Percentiles rank a stretch among this genome's conserved stretches.
phyloP scores from a whole-genome alignment of 1,140 invertebrate species.

The Drosophila orosa region DNA sequence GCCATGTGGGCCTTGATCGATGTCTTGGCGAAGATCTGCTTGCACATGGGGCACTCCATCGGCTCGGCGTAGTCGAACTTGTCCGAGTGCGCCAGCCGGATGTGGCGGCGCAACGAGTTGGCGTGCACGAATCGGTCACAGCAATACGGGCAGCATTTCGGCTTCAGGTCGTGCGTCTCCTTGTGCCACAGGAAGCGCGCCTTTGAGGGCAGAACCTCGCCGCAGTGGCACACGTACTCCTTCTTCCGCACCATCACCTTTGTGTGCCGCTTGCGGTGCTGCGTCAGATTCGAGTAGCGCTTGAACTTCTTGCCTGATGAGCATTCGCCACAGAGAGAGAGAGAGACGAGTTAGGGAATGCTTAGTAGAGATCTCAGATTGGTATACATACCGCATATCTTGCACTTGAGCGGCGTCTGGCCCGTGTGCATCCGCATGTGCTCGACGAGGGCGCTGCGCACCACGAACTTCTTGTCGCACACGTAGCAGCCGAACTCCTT shows the following conservation, averaged over 20 bases:
- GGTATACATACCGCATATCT: constrained; percentile 87
- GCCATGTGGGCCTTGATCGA: constrained; percentile 92
- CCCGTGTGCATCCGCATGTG: constrained; percentile 93
- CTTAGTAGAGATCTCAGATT: too few relatives aligned
- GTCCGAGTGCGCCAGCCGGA: constrained; percentile 91
- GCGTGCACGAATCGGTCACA: constrained; percentile 93
- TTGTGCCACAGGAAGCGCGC: constrained; percentile 93
- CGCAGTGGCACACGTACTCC: constrained; percentile 92
- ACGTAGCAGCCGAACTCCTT: constrained; percentile 87
- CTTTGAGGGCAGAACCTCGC: constrained; percentile 91
- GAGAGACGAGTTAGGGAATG: not conserved
- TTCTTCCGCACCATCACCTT: constrained; percentile 89
- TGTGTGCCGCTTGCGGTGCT: constrained; percentile 91
- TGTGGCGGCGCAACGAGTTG: constrained; percentile 92
- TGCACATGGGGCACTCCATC: constrained; percentile 92
- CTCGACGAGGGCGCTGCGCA: constrained; percentile 90
- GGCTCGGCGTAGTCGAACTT: constrained; percentile 90
- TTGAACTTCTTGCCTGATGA: constrained; percentile 89
- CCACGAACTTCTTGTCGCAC: constrained; percentile 93
- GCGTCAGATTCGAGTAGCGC: constrained; percentile 93
- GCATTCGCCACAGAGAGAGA: not conserved
- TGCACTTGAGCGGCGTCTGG: constrained; percentile 92
- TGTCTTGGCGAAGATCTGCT: constrained; percentile 90
- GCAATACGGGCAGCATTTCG: constrained; percentile 93
- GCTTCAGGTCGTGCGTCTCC: constrained; percentile 92